Conservation (phyloP, 2,797 vertebrate species). For the Nothura maculosa region DNA sequence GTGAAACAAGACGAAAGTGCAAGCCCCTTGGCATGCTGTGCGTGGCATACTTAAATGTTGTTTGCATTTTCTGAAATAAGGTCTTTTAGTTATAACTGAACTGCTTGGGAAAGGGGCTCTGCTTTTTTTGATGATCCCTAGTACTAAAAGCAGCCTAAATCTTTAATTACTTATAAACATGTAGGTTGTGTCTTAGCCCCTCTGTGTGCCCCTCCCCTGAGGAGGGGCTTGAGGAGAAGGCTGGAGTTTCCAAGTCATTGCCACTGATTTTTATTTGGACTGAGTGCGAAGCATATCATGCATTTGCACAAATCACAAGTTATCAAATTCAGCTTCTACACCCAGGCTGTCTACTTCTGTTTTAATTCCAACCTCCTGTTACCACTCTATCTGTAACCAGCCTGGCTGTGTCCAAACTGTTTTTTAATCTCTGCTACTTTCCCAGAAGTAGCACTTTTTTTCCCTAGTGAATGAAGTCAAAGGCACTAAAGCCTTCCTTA, state of each 20-base stretch:
- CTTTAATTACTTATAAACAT: background rate
- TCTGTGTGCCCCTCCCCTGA: accelerated
- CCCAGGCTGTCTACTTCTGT: background rate
- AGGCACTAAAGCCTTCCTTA: background rate
- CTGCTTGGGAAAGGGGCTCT: background rate
- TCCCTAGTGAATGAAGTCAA: background rate
- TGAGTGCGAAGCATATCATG: background rate
- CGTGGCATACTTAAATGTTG: background rate
- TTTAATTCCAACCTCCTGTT: background rate
- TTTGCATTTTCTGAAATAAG: background rate
- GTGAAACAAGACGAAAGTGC: background rate
- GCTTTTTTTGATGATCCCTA: background rate
- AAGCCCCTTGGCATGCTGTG: background rate
- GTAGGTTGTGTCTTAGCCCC: background rate
- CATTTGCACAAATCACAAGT: background rate
- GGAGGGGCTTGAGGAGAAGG: background rate
- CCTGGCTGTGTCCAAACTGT: background rate
- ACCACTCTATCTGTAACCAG: background rate
- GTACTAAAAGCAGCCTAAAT: background rate
- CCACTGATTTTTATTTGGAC: background rate
- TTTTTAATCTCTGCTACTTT: background rate
- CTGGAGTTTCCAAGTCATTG: background rate
- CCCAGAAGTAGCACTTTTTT: background rate
- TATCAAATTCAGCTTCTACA: background rate
- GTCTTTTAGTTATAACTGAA: background rate